Base-by-base conservation (phyloP, 2,888 invertebrate genomes). In the Diadegma fenestrale region DNA sequence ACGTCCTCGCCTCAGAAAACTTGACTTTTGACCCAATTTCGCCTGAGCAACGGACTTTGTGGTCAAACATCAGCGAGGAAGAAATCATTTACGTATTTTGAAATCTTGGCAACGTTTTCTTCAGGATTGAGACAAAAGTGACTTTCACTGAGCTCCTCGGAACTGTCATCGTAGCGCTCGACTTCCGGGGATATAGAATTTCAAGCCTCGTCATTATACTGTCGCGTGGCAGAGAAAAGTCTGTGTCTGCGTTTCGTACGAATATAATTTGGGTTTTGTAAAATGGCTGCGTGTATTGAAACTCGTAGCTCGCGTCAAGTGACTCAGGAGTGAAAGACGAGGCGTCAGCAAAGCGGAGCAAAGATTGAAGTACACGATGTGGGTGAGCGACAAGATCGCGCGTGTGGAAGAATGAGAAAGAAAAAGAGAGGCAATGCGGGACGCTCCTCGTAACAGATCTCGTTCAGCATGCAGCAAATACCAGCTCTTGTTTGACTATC, bases 401-500 rank as follows among this genome's bases (percentile, higher is more conserved):
- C 8, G 37, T n/a, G 37, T 22, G 0, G 26, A 30, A 43, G 61
- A 61, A 41, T 26, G 64, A 68, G 58, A 45, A 26, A 37, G 54
- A 26, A 41, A 14, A 22, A n/a, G 33, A 19, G 26, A 33, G 69
- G 48, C 63, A n/a, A n/a, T n/a, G n/a, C 45, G 89, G 88, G 87
- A 87, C 83, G 77, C 80, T 83, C 88, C 87, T 90, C 92, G 92
- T 92, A 92, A 92, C 92, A 92, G 92, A 92, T 92, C 91, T 90
- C 87, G 87, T 86, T 84, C 80, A 76, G 77, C 85, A 72, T 69
- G 86, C 79, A 68, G 80, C 81, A 73, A 77, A 80, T 76, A 80
- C 82, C 64, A 75, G 88, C 89, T 89, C 90, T 88, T 93, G 92
- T 93, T 93, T 93, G 90, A 92, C 92, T 93, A 93, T 93, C 93